Evolutionary conservation across 1,140 invertebrate genomes (phyloP).

Genomic region (Eumeta japonica): DNA sequence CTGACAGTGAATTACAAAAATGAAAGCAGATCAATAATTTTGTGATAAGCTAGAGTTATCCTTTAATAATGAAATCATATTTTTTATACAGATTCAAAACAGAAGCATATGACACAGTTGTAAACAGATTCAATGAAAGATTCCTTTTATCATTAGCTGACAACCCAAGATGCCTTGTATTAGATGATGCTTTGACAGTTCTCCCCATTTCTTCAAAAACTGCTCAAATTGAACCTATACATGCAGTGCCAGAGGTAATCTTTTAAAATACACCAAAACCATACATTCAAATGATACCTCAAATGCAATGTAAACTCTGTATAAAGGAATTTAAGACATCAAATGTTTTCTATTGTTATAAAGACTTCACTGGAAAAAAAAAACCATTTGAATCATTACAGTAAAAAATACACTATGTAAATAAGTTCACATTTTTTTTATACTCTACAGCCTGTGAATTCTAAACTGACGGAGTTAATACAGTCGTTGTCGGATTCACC

Average conservation of each 20-base stretch:
- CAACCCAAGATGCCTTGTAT: conserved; percentile 85
- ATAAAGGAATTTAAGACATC: no score
- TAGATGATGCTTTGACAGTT: conserved; percentile 91
- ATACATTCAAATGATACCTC: no score
- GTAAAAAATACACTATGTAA: no score
- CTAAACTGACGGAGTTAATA: conserved; percentile 42
- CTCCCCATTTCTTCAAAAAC: conserved; percentile 90
- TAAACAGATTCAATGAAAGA: conserved; percentile 94
- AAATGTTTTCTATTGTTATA: background rate
- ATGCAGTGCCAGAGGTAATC: conserved; percentile 54
- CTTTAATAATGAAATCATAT: background rate
- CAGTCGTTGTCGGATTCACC: conserved; percentile 77
- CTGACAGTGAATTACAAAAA: no score
- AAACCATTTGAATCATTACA: no score
- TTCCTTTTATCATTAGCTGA: conserved; percentile 90
- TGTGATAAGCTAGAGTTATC: no score
- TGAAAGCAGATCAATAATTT: no score
- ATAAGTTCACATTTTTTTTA: no score
- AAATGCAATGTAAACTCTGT: no score
- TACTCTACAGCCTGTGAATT: conserved; percentile 44
- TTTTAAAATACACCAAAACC: background rate
- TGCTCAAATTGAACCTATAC: conserved; percentile 72
- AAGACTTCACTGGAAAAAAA: no score
- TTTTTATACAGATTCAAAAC: conserved; percentile 67
- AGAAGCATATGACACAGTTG: conserved; percentile 89